phyloP scores from a whole-genome alignment of 2,888 invertebrate species.

The Conistra vaccinii region DNA sequence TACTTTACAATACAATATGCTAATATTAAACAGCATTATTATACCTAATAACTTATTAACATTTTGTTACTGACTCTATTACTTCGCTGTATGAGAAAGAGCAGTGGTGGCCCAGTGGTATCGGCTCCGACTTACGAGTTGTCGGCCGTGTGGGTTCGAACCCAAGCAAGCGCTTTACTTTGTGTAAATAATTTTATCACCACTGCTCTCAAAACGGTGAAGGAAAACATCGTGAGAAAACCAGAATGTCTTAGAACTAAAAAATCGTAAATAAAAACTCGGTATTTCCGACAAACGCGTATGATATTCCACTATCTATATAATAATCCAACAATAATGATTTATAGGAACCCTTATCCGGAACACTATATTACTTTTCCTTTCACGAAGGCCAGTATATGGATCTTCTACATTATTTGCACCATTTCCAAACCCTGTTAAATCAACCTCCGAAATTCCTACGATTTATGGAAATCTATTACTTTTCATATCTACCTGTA shows the following conservation, averaged over 20 bases:
- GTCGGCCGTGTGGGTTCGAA: too few species aligned
- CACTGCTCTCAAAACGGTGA: too few species aligned
- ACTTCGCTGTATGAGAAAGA: too few species aligned
- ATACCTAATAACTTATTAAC: too few species aligned
- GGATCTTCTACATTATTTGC: constrained; percentile 36
- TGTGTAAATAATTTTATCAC: too few species aligned
- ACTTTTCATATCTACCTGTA: constrained; percentile 43
- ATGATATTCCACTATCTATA: background rate
- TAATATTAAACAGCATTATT: background rate
- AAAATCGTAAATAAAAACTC: too few species aligned
- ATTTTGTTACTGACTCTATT: background rate
- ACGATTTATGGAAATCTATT: constrained; percentile 42
- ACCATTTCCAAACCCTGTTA: constrained; percentile 45
- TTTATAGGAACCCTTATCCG: constrained; percentile 7
- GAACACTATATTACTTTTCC: constrained; percentile 26
- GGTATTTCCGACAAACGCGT: too few species aligned
- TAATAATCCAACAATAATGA: constrained; percentile 3
- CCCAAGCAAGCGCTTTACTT: too few species aligned
- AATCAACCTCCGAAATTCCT: constrained; percentile 26
- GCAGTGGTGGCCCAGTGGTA: too few species aligned
- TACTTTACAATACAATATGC: background rate
- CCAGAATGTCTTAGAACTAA: too few species aligned
- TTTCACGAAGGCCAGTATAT: constrained; percentile 29
- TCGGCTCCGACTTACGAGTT: too few species aligned
- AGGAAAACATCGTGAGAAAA: too few species aligned